Conservation (phyloP, 2,888 invertebrate genomes). For the Trichogramma dendrolimi region DNA sequence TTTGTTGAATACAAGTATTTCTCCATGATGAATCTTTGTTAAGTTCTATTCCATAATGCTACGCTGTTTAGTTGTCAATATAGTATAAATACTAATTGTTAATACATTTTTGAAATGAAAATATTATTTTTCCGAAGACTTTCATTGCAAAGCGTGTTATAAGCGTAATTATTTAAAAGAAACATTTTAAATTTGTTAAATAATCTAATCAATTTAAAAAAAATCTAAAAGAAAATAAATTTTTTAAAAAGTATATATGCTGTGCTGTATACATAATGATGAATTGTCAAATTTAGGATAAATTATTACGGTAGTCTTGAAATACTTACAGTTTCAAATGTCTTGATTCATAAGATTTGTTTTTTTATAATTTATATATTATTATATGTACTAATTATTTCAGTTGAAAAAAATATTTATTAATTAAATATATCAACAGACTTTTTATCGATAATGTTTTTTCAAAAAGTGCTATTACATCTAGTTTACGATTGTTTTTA, state of each 20-base stretch:
- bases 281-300: conserved; percentile 5
- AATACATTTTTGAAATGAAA: conserved; percentile 15
- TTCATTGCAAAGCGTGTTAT: conserved; percentile 2
- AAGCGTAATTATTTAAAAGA: neutral
- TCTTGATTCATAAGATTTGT: conserved; percentile 14
- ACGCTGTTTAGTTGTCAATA: conserved; percentile 14
- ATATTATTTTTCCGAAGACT: conserved; percentile 6
- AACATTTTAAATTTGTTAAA: conserved; percentile 17
- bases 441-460: neutral
- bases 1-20: conserved; percentile 16
- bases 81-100: conserved; percentile 22
- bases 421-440: conserved; percentile 11
- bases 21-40: conserved; percentile 12
- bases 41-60: conserved; percentile 23
- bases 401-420: conserved; percentile 15
- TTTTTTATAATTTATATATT: conserved; percentile 19
- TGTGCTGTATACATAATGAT: conserved; percentile 13
- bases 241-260: conserved; percentile 20
- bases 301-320: conserved; percentile 1
- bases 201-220: conserved; percentile 6
- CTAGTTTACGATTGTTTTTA: neutral
- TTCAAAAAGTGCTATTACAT: neutral
- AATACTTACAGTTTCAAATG: neutral
- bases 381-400: conserved; percentile 8
- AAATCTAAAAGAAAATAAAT: conserved; percentile 18